These are phyloP conservation scores for Nysson spinosus DNA, from an alignment of 2,888 invertebrate genomes.

Conservation along the genomic window DNA sequence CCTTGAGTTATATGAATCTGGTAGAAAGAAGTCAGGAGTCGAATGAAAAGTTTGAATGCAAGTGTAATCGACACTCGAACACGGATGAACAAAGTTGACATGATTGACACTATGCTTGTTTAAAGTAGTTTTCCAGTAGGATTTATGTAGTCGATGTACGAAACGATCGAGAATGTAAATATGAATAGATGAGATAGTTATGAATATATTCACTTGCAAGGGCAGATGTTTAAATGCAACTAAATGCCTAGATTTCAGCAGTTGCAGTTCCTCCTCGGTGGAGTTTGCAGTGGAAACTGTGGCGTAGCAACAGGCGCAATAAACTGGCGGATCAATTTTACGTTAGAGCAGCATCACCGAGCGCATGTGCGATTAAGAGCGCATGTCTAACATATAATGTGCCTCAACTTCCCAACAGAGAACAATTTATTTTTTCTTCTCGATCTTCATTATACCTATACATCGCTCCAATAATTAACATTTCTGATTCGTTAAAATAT, in stretches of 20 bases:
- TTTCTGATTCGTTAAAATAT: too few species aligned
- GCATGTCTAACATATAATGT: constrained; percentile 1
- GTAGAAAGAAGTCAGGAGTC: too few species aligned
- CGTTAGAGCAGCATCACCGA: constrained; percentile 16
- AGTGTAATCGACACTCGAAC: too few species aligned
- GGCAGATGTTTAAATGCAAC: constrained; percentile 18
- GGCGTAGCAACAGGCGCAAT: constrained; percentile 42
- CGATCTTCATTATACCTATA: too few species aligned
- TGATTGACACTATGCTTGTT: too few species aligned
- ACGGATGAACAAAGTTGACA: too few species aligned
- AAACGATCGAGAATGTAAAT: neutral
- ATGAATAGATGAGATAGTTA: neutral
- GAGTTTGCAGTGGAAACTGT: constrained; percentile 10
- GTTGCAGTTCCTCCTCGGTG: constrained; percentile 30
- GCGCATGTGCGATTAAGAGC: constrained; percentile 25
- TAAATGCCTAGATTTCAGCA: constrained; percentile 10
- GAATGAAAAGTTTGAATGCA: too few species aligned
- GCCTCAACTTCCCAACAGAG: too few species aligned
- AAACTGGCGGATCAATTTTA: constrained; percentile 32
- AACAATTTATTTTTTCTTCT: neutral
- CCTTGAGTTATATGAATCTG: too few species aligned
- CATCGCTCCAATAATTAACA: too few species aligned
- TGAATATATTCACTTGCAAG: constrained; percentile 2
- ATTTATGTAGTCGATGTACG: neutral
- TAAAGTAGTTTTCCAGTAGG: too few species aligned